These are phyloP conservation scores for Epinotia ramella DNA, from an alignment of 2,888 invertebrate genomes.

Conservation along the genomic window DNA sequence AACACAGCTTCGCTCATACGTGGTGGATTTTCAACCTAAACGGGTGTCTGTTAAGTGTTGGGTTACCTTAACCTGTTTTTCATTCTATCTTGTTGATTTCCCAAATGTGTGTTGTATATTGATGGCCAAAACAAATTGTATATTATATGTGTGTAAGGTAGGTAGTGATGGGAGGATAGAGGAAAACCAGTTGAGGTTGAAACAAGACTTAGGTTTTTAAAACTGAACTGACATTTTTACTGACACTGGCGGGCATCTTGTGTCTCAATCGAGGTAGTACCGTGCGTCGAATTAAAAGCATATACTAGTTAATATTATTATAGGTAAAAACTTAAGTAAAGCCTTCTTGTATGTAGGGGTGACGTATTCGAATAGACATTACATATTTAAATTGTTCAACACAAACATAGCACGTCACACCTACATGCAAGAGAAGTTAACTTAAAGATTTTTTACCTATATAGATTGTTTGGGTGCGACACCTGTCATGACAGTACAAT, in stretches of 20 bases:
- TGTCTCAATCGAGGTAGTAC: constrained; percentile 8
- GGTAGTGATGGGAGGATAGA: constrained; percentile 8
- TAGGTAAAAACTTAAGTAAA: too few relatives aligned
- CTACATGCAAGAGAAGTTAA: too few relatives aligned
- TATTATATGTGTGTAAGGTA: constrained; percentile 23
- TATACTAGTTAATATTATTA: too few relatives aligned
- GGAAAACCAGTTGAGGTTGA: constrained; percentile 2
- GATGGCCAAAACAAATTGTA: constrained; percentile 34
- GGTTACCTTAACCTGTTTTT: constrained; percentile 15
- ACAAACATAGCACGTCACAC: too few relatives aligned
- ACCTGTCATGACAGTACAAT: too few relatives aligned
- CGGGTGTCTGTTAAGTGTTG: neutral
- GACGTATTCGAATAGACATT: too few relatives aligned
- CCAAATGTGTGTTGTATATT: constrained; percentile 18
- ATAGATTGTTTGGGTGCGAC: too few relatives aligned
- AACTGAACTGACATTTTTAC: constrained; percentile 13
- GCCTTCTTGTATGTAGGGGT: too few relatives aligned
- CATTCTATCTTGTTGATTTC: neutral
- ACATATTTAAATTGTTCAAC: too few relatives aligned
- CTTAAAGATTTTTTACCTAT: too few relatives aligned
- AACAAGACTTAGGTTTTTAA: neutral
- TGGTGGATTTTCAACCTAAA: too few relatives aligned
- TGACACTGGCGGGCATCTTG: neutral
- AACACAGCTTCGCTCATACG: too few relatives aligned
- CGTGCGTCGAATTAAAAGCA: neutral